Conservation (phyloP, 2,797 vertebrate genomes). For the Schizopygopsis malacanthus region DNA sequence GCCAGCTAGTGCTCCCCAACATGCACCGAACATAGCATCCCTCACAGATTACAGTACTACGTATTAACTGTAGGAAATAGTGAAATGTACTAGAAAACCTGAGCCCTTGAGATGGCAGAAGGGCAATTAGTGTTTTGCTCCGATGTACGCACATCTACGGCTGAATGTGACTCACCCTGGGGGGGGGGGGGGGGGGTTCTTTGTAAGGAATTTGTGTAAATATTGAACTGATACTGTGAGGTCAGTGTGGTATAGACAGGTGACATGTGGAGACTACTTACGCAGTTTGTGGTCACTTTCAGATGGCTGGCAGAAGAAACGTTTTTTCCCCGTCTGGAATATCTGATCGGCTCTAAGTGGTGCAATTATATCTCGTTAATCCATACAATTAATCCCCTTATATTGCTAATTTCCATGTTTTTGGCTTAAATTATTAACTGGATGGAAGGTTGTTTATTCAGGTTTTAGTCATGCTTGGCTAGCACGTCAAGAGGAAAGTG, state of each 20-base stretch:
- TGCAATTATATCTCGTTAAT: constrained; percentile 54
- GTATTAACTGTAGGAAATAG: neutral
- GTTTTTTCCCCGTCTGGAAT: constrained; percentile 47
- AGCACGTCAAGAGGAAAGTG: constrained; percentile 39
- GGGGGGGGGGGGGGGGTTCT: neutral
- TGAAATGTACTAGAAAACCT: neutral
- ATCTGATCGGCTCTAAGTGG: constrained; percentile 42
- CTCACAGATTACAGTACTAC: neutral
- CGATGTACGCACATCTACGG: neutral
- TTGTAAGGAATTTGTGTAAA: constrained; percentile 58
- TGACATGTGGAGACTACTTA: constrained; percentile 58
- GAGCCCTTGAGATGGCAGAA: neutral
- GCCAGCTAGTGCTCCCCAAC: neutral
- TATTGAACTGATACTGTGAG: constrained; percentile 59
- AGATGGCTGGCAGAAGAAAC: constrained; percentile 45
- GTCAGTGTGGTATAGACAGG: constrained; percentile 55
- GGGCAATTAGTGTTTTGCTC: constrained; percentile 10
- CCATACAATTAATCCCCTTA: constrained; percentile 46
- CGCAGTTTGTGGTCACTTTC: constrained; percentile 60
- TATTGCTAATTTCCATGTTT: constrained; percentile 42
- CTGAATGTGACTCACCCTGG: neutral
- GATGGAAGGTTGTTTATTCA: constrained; percentile 46
- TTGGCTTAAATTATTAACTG: constrained; percentile 42
- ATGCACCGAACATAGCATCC: neutral
- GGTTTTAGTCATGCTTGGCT: constrained; percentile 45